Conservation (phyloP, 2,888 invertebrate species). For the Stenotaenia linearis region DNA sequence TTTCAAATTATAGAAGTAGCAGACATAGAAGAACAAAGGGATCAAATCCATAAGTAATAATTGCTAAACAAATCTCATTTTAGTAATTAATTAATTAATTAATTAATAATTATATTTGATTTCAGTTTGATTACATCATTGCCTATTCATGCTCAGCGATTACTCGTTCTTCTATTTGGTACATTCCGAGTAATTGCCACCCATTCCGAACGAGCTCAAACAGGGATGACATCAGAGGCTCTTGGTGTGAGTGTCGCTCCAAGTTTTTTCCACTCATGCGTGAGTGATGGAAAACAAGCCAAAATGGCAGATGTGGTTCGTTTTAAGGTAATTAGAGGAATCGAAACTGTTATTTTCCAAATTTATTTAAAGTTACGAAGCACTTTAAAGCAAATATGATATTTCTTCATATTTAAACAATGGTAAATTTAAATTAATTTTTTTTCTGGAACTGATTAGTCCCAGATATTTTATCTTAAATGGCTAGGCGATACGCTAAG, state of each 20-base stretch:
- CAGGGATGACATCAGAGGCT: slow-evolving; percentile 92
- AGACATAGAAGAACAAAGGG: slow-evolving; percentile 75
- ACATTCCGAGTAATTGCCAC: slow-evolving; percentile 93
- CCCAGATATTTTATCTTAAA: slow-evolving; percentile 22
- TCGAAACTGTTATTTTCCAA: too few relatives aligned
- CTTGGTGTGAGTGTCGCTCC: slow-evolving; percentile 92
- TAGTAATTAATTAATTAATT: not conserved
- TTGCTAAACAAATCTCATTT: not conserved
- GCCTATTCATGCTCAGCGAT: slow-evolving; percentile 83
- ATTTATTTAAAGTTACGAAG: too few relatives aligned
- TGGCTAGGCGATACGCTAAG: too few relatives aligned
- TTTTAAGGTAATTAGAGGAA: slow-evolving; percentile 65
- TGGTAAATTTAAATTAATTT: not conserved
- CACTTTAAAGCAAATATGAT: too few relatives aligned
- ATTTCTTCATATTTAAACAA: too few relatives aligned
- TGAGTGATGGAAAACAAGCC: slow-evolving; percentile 88
- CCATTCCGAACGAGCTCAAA: slow-evolving; percentile 79
- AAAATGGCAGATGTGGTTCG: slow-evolving; percentile 92
- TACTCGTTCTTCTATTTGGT: slow-evolving; percentile 90
- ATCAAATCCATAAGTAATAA: slow-evolving; percentile 64
- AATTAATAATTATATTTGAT: slow-evolving; percentile 35
- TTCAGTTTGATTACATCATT: slow-evolving; percentile 78
- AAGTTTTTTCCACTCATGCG: slow-evolving; percentile 92
- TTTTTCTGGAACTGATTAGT: slow-evolving; percentile 11
- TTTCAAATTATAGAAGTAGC: slow-evolving; percentile 81